A percentile compares a stretch with the other conserved stretches of the same genome.
Evolutionary conservation across 2,888 invertebrate species (phyloP).

Genomic region (Iselma pallidipennis): DNA sequence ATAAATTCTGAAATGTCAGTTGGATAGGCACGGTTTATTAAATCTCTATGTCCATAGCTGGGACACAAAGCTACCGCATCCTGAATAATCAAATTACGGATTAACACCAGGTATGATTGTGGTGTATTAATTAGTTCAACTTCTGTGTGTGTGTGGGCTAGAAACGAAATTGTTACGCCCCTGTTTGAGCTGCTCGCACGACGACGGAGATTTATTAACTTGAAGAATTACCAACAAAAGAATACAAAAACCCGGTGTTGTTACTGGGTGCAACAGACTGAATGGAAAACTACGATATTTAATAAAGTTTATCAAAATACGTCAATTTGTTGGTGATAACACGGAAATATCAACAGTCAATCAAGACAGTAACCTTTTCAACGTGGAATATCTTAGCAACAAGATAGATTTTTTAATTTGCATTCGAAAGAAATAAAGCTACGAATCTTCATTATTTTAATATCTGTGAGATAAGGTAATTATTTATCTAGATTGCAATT

Average conservation of each 20-base stretch:
- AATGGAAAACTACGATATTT: too few species aligned
- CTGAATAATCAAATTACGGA: conserved; percentile 50
- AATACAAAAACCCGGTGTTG: too few species aligned
- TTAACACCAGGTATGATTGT: conserved; percentile 42
- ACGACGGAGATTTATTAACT: conserved; percentile 42
- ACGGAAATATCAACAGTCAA: neutral
- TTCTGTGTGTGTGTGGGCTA: conserved; percentile 45
- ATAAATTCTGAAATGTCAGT: conserved; percentile 47
- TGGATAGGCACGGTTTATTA: conserved; percentile 39
- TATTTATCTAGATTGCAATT: neutral
- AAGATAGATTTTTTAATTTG: too few species aligned
- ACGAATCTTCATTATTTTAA: too few species aligned
- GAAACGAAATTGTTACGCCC: conserved; percentile 40
- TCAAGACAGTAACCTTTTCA: neutral
- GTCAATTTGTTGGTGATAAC: neutral
- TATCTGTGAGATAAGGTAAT: too few species aligned
- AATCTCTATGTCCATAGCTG: conserved; percentile 38
- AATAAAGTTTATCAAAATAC: neutral
- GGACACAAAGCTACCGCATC: conserved; percentile 44
- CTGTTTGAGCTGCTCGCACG: conserved; percentile 39
- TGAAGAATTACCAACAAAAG: conserved; percentile 10
- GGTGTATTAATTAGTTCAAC: conserved; percentile 45
- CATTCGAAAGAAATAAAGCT: too few species aligned
- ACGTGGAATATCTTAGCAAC: neutral
- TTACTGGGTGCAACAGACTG: too few species aligned